Evolutionary conservation across 1,140 invertebrate species (phyloP).

Genomic region (Drosophila willistoni): DNA sequence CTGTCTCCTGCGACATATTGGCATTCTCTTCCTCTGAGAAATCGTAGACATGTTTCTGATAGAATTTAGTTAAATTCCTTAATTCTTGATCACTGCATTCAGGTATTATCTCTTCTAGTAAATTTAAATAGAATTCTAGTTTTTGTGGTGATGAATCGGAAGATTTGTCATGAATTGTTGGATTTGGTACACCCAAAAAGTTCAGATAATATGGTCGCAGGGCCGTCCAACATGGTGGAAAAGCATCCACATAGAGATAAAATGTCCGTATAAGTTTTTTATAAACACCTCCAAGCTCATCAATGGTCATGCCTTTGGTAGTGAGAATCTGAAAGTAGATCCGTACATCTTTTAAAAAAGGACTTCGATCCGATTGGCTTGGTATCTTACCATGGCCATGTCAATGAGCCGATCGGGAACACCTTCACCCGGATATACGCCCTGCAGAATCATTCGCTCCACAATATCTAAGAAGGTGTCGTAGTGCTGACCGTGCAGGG

Average conservation of each 20-base stretch:
- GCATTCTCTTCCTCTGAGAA: conserved; percentile 48
- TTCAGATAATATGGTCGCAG: conserved; percentile 63
- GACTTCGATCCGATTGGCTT: not conserved
- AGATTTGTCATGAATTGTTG: not conserved
- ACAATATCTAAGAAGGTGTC: conserved; percentile 65
- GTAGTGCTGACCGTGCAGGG: conserved; percentile 56
- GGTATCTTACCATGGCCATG: conserved; percentile 51
- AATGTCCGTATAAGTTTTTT: conserved; percentile 48
- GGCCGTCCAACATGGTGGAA: conserved; percentile 68
- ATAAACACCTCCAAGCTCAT: conserved; percentile 45
- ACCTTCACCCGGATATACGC: conserved; percentile 55
- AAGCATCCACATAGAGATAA: conserved; percentile 57
- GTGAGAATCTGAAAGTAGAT: conserved; percentile 41
- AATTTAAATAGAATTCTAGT: conserved; percentile 47
- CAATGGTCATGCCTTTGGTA: conserved; percentile 38
- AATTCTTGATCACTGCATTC: conserved; percentile 53
- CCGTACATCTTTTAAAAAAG: not conserved
- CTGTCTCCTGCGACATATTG: conserved; percentile 45
- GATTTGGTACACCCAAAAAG: conserved; percentile 43
- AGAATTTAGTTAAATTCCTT: conserved; percentile 27
- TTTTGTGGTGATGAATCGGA: conserved; percentile 31
- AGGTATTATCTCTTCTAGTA: conserved; percentile 46
- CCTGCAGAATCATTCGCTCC: conserved; percentile 51
- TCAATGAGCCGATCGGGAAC: conserved; percentile 56
- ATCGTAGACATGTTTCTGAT: conserved; percentile 30